Conservation (phyloP, 1,140 invertebrate genomes). For the Chelonus insularis region DNA sequence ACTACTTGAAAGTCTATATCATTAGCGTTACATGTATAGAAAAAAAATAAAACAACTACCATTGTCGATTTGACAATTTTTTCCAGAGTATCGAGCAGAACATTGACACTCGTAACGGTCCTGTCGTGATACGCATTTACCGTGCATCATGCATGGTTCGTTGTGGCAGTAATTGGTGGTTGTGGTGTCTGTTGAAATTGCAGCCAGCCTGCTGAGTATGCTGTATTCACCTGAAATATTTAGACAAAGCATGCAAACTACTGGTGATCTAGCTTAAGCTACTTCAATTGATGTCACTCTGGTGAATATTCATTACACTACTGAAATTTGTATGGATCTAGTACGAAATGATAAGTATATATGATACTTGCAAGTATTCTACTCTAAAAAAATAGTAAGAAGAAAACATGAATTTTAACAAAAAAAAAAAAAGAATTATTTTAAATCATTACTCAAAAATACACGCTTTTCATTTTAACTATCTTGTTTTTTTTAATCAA, state of each 20-base stretch:
- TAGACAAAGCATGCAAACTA: constrained; percentile 43
- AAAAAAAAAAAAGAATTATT: no score
- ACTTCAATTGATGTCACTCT: neutral
- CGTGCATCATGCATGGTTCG: constrained; percentile 80
- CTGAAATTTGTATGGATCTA: no score
- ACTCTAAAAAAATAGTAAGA: no score
- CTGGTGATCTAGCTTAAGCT: constrained; percentile 12
- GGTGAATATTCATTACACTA: neutral
- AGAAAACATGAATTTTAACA: no score
- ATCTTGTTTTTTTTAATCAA: no score
- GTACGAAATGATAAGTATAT: no score
- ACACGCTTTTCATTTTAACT: no score
- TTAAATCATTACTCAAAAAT: no score
- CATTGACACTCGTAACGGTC: constrained; percentile 81
- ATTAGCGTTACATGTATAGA: no score
- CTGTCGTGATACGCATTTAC: constrained; percentile 72
- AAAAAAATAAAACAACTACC: constrained; percentile 51
- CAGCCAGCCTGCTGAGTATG: constrained; percentile 35
- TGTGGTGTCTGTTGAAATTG: constrained; percentile 36
- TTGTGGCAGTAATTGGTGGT: constrained; percentile 72
- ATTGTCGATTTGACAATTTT: constrained; percentile 81
- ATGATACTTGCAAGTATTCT: no score
- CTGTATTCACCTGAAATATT: constrained; percentile 52
- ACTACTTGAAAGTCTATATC: no score
- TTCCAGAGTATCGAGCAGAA: constrained; percentile 75